These are phyloP conservation scores for Pristiophorus japonicus DNA, from an alignment of 2,113 vertebrate genomes.

Conservation along the genomic window DNA sequence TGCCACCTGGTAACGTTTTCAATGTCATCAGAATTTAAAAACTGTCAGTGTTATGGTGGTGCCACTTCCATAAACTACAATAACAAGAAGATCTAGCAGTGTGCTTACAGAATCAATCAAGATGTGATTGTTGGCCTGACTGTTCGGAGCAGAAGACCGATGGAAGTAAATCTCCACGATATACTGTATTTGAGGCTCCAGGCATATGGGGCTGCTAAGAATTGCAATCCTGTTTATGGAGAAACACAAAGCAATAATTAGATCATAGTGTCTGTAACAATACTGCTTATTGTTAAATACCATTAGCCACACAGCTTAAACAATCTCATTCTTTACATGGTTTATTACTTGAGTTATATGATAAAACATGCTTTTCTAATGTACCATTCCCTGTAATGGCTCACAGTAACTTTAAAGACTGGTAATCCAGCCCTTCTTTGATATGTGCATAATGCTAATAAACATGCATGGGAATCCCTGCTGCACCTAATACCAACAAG, in stretches of 20 bases:
- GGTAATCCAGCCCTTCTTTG: not conserved
- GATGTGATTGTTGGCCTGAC: conserved; percentile 51
- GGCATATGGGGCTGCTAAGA: conserved; percentile 61
- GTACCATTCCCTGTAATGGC: not conserved
- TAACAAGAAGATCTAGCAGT: not conserved
- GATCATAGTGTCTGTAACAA: not conserved
- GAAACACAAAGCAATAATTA: not conserved
- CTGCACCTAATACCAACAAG: not conserved
- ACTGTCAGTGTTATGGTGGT: not conserved
- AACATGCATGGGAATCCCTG: not conserved
- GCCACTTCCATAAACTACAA: not conserved
- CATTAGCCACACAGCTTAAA: not conserved
- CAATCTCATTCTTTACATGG: not conserved
- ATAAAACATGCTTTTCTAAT: not conserved
- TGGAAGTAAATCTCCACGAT: conserved; percentile 69
- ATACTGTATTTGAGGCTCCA: conserved; percentile 61
- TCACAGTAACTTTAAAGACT: not conserved
- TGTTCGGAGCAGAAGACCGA: conserved; percentile 48
- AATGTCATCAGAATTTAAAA: conserved; percentile 1
- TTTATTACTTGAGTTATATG: not conserved
- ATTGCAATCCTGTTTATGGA: conserved; percentile 55
- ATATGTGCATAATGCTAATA: not conserved
- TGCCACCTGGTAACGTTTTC: not conserved
- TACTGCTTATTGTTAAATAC: not conserved
- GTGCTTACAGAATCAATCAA: conserved; percentile 77